phyloP scores from a whole-genome alignment of 2,888 invertebrate species.

The Mythimna ferrago region DNA sequence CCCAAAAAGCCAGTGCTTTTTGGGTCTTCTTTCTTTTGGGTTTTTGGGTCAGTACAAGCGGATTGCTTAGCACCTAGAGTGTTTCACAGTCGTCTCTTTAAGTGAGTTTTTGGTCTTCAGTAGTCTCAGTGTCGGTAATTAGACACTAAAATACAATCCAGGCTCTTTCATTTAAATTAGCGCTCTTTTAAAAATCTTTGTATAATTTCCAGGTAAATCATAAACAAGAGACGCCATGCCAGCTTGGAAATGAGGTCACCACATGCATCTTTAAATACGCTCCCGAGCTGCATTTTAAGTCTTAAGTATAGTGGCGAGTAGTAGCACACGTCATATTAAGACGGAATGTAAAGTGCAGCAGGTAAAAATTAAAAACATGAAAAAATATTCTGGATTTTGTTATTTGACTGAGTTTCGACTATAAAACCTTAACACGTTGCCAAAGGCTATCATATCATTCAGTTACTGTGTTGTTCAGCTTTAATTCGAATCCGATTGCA shows the following conservation, averaged over 20 bases:
- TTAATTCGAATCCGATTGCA: too few species aligned
- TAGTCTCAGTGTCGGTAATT: too few species aligned
- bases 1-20: too few species aligned
- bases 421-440: too few species aligned
- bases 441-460: too few species aligned
- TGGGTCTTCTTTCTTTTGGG: too few species aligned
- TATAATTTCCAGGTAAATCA: slow-evolving; percentile 78
- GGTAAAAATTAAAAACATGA: slow-evolving; percentile 24
- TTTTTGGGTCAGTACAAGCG: too few species aligned
- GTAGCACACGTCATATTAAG: slow-evolving; percentile 7
- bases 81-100: too few species aligned
- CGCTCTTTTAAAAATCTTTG: background rate
- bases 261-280: slow-evolving; percentile 86
- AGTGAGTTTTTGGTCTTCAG: too few species aligned
- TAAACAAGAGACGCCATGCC: slow-evolving; percentile 74
- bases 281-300: slow-evolving; percentile 84
- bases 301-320: slow-evolving; percentile 55
- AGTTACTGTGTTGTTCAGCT: too few species aligned
- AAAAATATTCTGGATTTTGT: slow-evolving; percentile 10
- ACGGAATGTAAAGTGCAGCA: slow-evolving; percentile 25
- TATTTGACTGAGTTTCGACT: background rate
- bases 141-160: too few species aligned
- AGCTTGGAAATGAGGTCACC: slow-evolving; percentile 83
- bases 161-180: background rate
- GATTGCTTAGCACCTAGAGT: too few species aligned